These are phyloP conservation scores for Thalpophila matura DNA, from an alignment of 2,888 invertebrate genomes.

Conservation along the genomic window DNA sequence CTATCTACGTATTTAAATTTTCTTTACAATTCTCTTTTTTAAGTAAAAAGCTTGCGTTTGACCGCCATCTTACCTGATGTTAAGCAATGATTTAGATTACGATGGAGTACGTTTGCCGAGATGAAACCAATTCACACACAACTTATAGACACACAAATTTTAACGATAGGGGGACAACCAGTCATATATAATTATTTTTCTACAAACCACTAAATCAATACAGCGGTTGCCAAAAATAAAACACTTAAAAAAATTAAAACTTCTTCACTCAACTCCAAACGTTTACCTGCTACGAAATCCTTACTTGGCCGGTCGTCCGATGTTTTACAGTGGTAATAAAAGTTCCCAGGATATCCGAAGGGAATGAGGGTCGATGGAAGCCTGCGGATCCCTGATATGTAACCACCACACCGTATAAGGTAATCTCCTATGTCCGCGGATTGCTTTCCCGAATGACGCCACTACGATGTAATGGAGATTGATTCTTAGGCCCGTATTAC, in stretches of 20 bases:
- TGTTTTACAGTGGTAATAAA: conserved; percentile 79
- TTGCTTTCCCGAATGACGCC: conserved; percentile 67
- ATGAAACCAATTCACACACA: no score
- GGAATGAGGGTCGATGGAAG: conserved; percentile 68
- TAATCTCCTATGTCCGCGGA: conserved; percentile 71
- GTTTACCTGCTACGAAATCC: conserved; percentile 63
- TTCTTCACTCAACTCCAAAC: conserved; percentile 26
- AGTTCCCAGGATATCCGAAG: conserved; percentile 69
- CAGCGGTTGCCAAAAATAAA: conserved; percentile 13
- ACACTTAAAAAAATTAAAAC: conserved; percentile 54
- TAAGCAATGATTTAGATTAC: no score
- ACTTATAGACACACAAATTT: no score
- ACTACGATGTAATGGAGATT: conserved; percentile 64
- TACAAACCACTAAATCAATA: no score
- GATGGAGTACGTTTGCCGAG: no score
- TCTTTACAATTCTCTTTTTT: no score
- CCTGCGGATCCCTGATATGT: conserved; percentile 72
- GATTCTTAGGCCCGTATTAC: no score
- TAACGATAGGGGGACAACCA: no score
- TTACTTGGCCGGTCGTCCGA: conserved; percentile 58
- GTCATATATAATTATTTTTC: no score
- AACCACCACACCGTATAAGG: conserved; percentile 69
- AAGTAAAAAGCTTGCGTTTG: no score
- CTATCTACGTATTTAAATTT: no score
- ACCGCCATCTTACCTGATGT: no score